Base-by-base conservation (phyloP, 2,888 invertebrate genomes). In the Meta bourneti region DNA sequence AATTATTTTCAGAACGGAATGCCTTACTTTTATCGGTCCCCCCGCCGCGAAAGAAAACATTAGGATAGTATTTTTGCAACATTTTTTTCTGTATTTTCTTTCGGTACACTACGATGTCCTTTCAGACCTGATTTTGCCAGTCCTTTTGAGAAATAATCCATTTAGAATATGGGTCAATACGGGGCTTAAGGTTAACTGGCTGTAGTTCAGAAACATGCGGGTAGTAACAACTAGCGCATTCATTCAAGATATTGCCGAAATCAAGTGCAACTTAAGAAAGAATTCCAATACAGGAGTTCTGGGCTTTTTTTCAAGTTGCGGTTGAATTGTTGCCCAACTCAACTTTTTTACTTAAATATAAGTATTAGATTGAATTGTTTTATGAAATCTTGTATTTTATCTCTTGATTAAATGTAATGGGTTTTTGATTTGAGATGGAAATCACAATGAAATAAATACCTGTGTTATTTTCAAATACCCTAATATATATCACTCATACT, bases 171-270 rank as follows among this genome's bases (percentile, higher is more conserved):
- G 82, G 89, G 89, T 89, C 89, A 83, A 77, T 77, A 83, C 51
- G 75, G 83, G 83, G 48, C 80, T 88, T 87, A 81, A 88, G 54
- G 52, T 77, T 89, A 89, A 89, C 69, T 89, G 83, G 83, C 82
- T 83, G 70, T 72, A 75, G 81, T 88, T 88, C 54, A 49, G 16
- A 71, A 75, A 61, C 49, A 75, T 89, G 89, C 70, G 88, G 81
- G 72, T 70, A 79, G 82, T 71, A 71, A 71, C 71, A 82, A 71
- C 20, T 49, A 19, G n/a, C n/a, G 70, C 75, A 54, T 52, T 75
- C 75, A 49, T 75, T 71, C 20, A 72, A 49, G 75, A 75, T 61
- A 74, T 84, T 61, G 61, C 84, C 16, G 74, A 75, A 75, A 84
- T 61, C 54, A 61, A 84, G 75, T 84, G 75, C 74, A 75, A 48